Evolutionary conservation across 2,797 vertebrate species (phyloP), one percentile per base, ranked within the genome.

Genomic region (Enteromius radiatus): DNA sequence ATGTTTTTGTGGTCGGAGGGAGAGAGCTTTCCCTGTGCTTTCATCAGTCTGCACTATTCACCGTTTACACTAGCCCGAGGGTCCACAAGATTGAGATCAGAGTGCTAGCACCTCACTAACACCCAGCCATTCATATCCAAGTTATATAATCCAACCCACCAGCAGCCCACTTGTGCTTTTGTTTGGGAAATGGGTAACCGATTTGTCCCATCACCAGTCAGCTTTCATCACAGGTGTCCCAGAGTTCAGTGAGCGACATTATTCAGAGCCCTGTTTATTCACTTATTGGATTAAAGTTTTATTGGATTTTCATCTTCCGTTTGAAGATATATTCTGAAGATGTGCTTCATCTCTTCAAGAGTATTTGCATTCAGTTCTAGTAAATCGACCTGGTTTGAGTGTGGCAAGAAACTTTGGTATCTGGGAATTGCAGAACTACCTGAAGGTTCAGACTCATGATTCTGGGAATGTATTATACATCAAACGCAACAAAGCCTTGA

Each of bases 271-370:
- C 86, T 87, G 86, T 89, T 90, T 91, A 91, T 91, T 93, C 41
- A 77, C 92, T 95, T 93, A 94, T 92, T 92, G 92, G 90, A 93
- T 93, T 59, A 92, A 80, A 89, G 89, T 89, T 90, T 93, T 90
- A 93, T 88, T 82, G 90, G 90, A 92, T 92, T 92, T 90, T 90
- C 88, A 92, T 90, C 89, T 90, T 91, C 92, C 90, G 88, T 89
- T 90, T 91, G 90, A 41, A 82, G 64, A 82, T 82, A 41, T 89
- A 87, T 90, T 90, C 54, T 84, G 87, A 87, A 89, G 56, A 88
- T 74, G 56, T 31, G 33, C 31, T 64, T 76, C 67, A 38, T 87
- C 36, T 56, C 90, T 90, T 89, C 75, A 88, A 92, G 92, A 92
- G 91, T 92, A 92, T 93, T 93, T 90, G 89, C 90, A 92, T 93